A percentile compares a stretch with the other conserved stretches of the same genome.
Evolutionary conservation across 2,888 invertebrate genomes (phyloP).

Genomic region (Anthrax anthrax): DNA sequence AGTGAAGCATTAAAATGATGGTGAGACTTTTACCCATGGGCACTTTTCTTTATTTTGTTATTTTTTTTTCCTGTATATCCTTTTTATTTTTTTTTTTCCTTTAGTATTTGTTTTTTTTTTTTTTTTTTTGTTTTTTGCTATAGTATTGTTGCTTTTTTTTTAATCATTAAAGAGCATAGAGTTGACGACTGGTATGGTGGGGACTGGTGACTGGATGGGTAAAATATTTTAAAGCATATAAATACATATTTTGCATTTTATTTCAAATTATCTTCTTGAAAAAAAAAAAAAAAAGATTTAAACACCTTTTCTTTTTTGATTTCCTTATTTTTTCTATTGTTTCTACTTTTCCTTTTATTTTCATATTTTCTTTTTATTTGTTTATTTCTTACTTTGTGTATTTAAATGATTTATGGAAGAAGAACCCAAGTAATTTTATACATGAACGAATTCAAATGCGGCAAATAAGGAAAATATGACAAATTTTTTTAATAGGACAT

Average conservation of each 20-base stretch:
- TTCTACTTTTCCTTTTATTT: neutral
- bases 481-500: no score
- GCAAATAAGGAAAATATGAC: no score
- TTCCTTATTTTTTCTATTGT: no score
- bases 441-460: no score
- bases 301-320: constrained; percentile 3
- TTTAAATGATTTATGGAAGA: neutral
- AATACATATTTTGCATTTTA: neutral
- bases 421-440: no score
- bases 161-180: no score
- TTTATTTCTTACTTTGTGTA: neutral
- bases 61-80: neutral
- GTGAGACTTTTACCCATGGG: neutral
- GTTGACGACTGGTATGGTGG: no score
- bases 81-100: constrained; percentile 2
- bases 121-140: neutral
- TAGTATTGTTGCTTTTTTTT: no score
- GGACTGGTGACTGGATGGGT: no score
- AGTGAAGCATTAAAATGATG: neutral
- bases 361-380: neutral
- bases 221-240: no score
- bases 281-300: neutral
- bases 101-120: neutral
- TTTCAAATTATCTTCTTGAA: neutral
- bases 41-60: neutral